phyloP scores from a whole-genome alignment of 1,140 invertebrate genomes.

The Drosophila repletoides region DNA sequence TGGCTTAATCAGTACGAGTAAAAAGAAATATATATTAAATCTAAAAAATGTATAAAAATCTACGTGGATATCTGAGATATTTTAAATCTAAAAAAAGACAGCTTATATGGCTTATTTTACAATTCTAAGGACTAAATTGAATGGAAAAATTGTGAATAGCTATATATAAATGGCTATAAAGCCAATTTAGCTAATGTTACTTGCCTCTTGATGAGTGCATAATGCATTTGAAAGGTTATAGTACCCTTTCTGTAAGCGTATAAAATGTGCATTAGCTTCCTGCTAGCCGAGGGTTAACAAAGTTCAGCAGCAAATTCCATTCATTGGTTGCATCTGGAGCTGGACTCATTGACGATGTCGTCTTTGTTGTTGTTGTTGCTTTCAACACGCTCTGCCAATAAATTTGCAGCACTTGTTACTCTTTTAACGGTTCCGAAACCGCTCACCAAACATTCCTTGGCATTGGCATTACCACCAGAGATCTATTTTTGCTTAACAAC shows the following conservation, averaged over 20 bases:
- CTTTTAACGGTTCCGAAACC: conserved; percentile 68
- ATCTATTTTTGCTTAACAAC: conserved; percentile 79
- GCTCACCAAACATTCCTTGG: conserved; percentile 72
- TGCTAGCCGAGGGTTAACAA: conserved; percentile 71
- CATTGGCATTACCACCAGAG: conserved; percentile 64
- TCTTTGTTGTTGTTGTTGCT: conserved; percentile 56
- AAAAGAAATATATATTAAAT: too few species aligned
- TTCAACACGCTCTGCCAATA: conserved; percentile 79
- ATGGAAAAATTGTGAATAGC: too few species aligned
- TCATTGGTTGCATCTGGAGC: conserved; percentile 55
- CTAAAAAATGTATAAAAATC: too few species aligned
- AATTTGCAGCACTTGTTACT: conserved; percentile 78
- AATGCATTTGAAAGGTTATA: not conserved
- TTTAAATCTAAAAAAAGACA: too few species aligned
- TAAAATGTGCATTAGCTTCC: conserved; percentile 69
- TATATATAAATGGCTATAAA: too few species aligned
- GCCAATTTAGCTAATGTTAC: too few species aligned
- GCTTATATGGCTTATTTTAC: too few species aligned
- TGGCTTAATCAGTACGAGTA: too few species aligned
- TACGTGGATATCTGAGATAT: too few species aligned
- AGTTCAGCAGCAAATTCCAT: conserved; percentile 72
- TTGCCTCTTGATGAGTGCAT: too few species aligned
- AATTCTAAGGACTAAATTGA: too few species aligned
- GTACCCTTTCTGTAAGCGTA: conserved; percentile 33
- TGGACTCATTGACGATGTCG: conserved; percentile 66